phyloP scores from a whole-genome alignment of 2,888 invertebrate genomes.

The Lochmaea capreae region DNA sequence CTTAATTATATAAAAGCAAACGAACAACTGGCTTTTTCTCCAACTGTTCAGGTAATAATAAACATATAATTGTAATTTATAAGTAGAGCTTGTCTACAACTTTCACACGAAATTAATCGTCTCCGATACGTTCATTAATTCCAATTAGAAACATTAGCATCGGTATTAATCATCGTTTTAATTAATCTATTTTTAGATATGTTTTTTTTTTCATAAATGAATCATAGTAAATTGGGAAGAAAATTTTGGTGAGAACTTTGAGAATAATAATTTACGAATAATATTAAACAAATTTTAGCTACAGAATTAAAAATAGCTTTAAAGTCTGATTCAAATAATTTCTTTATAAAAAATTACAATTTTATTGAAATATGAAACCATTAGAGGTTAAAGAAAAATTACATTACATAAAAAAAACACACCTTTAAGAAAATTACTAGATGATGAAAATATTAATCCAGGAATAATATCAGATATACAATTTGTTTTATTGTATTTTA shows the following conservation, averaged over 20 bases:
- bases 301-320: no score
- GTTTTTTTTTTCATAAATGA: conserved; percentile 27
- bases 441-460: no score
- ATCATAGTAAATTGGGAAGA: conserved; percentile 21
- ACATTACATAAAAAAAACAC: no score
- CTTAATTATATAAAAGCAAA: neutral
- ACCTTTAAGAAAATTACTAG: no score
- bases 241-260: conserved; percentile 6
- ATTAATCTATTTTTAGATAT: conserved; percentile 34
- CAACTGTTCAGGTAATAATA: neutral
- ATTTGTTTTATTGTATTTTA: no score
- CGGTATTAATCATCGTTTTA: conserved; percentile 31
- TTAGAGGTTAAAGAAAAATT: no score
- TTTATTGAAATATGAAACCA: no score
- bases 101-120: conserved; percentile 40
- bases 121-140: conserved; percentile 34
- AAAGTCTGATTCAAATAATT: no score
- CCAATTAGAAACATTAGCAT: conserved; percentile 36
- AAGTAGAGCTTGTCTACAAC: conserved; percentile 28
- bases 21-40: neutral
- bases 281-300: no score
- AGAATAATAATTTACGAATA: neutral
- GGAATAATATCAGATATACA: no score
- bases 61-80: conserved; percentile 15
- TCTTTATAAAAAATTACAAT: no score